phyloP scores from a whole-genome alignment of 2,888 invertebrate species.

The Gonocerus acuteangulatus region DNA sequence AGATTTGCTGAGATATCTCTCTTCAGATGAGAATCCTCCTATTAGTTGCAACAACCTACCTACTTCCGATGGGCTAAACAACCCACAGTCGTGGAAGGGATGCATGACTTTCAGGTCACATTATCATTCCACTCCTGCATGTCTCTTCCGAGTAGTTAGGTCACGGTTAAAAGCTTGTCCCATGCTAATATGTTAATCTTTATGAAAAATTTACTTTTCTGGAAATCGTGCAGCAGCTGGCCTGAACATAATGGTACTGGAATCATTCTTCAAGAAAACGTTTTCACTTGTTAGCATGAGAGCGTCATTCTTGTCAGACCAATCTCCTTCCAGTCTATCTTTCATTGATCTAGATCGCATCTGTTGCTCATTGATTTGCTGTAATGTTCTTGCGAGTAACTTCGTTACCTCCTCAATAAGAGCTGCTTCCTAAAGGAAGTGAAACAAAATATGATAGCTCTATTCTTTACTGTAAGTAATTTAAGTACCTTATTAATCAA shows the following conservation, averaged over 20 bases:
- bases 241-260: constrained; percentile 64
- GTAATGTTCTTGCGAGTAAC: constrained; percentile 53
- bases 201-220: constrained; percentile 61
- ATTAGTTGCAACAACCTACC: too few relatives aligned
- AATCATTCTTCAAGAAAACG: constrained; percentile 60
- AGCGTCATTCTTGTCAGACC: constrained; percentile 82
- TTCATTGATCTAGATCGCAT: constrained; percentile 70
- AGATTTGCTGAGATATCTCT: too few relatives aligned
- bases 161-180: too few relatives aligned
- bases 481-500: too few relatives aligned
- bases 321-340: constrained; percentile 75
- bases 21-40: too few relatives aligned
- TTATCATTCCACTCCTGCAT: too few relatives aligned
- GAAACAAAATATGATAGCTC: neutral
- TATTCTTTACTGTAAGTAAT: neutral
- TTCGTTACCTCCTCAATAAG: constrained; percentile 61
- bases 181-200: too few relatives aligned
- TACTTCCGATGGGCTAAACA: too few relatives aligned
- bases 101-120: too few relatives aligned
- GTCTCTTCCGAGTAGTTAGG: too few relatives aligned
- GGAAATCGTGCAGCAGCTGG: constrained; percentile 74
- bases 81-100: too few relatives aligned
- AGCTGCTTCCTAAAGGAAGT: constrained; percentile 51
- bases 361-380: constrained; percentile 62
- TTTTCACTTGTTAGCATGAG: constrained; percentile 67